Conservation (phyloP, 2,797 vertebrate species). For the Trachurus trachurus region DNA sequence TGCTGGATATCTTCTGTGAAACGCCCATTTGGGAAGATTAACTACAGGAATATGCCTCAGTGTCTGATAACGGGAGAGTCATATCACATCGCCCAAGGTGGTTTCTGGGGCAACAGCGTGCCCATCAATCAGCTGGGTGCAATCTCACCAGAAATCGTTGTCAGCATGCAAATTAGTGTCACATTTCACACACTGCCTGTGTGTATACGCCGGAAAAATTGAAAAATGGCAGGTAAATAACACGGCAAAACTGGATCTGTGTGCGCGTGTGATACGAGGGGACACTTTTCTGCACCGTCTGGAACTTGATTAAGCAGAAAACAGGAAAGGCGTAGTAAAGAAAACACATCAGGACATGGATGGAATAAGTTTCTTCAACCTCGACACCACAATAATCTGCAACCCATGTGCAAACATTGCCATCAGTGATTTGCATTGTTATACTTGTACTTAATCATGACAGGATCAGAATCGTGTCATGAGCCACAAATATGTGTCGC, state of each 20-base stretch:
- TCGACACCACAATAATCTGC: too few relatives aligned
- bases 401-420: background rate
- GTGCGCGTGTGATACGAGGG: background rate
- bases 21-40: constrained; percentile 80
- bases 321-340: background rate
- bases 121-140: constrained; percentile 82
- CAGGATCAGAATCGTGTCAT: too few relatives aligned
- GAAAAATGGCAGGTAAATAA: constrained; percentile 57
- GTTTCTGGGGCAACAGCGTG: constrained; percentile 81
- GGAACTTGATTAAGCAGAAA: background rate
- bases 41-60: constrained; percentile 80
- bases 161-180: constrained; percentile 81
- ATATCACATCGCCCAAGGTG: constrained; percentile 79
- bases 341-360: background rate
- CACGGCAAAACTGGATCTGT: constrained; percentile 17
- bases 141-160: constrained; percentile 76
- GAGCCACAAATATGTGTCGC: too few relatives aligned
- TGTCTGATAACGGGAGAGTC: constrained; percentile 78
- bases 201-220: constrained; percentile 49
- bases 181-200: constrained; percentile 61
- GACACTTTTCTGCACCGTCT: background rate
- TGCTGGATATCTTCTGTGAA: constrained; percentile 60
- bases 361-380: background rate
- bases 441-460: too few relatives aligned
- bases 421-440: background rate